A percentile compares a stretch with the other conserved stretches of the same genome.
phyloP scores from a whole-genome alignment of 2,113 vertebrate species.

The Ramphastos sulfuratus region DNA sequence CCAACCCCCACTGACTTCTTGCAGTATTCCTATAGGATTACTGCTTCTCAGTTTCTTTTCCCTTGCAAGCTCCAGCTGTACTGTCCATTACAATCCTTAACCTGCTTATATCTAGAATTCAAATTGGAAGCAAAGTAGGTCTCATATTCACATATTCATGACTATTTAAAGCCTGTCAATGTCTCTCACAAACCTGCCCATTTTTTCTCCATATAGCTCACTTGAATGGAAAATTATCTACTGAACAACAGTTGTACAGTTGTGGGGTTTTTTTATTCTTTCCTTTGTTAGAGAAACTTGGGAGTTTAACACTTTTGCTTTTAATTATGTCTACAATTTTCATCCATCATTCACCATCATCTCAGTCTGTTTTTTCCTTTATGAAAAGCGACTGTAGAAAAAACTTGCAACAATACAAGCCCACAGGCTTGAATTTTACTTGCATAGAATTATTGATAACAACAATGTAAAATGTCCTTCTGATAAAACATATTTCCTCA shows the following conservation, averaged over 20 bases:
- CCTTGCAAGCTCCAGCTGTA: background rate
- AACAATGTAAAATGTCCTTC: conserved; percentile 41
- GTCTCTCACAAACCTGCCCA: background rate
- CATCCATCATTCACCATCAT: conserved; percentile 53
- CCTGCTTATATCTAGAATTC: background rate
- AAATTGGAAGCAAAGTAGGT: background rate
- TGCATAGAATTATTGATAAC: conserved; percentile 70
- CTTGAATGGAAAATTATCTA: conserved; percentile 24
- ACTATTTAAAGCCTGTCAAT: conserved; percentile 10
- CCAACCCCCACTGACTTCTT: background rate
- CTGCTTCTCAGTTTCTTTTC: background rate
- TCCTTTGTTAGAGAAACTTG: background rate
- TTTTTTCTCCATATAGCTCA: background rate
- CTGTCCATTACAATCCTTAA: background rate
- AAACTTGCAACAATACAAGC: conserved; percentile 23
- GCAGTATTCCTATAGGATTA: background rate
- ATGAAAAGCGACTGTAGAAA: conserved; percentile 41
- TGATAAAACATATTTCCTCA: conserved; percentile 47
- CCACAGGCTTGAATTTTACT: conserved; percentile 40
- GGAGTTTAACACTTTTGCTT: conserved; percentile 6
- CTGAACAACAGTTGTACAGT: background rate
- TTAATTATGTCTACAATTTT: conserved; percentile 64
- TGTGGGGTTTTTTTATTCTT: background rate
- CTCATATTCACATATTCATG: conserved; percentile 11
- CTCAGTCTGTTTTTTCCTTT: conserved; percentile 40